Conservation (phyloP, 2,888 invertebrate species). For the Eupithecia subumbrata region DNA sequence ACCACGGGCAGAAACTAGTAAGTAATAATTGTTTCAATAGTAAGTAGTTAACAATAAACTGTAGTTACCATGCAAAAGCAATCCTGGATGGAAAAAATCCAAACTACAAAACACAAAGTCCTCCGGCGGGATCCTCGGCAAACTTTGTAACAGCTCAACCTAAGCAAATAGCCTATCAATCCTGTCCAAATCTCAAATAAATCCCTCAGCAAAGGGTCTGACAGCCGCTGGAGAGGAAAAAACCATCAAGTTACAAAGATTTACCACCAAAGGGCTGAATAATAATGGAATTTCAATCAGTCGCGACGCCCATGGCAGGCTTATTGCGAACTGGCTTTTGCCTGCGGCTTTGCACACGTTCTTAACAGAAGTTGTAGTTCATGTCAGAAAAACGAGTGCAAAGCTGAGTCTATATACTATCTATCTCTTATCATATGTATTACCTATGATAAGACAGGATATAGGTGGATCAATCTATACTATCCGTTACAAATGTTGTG, state of each 20-base stretch:
- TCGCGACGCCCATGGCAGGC: slow-evolving; percentile 47
- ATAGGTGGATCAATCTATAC: neutral
- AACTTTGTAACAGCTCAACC: slow-evolving; percentile 34
- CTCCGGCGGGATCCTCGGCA: slow-evolving; percentile 15
- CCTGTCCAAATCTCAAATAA: slow-evolving; percentile 63
- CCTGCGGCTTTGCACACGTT: slow-evolving; percentile 12
- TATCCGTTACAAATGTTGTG: neutral
- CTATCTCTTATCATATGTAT: neutral
- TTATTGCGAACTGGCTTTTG: slow-evolving; percentile 50
- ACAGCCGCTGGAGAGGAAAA: slow-evolving; percentile 68
- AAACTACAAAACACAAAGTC: slow-evolving; percentile 14
- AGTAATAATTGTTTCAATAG: too few relatives aligned
- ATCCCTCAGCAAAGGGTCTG: slow-evolving; percentile 63
- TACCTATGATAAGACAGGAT: neutral
- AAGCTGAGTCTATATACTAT: neutral
- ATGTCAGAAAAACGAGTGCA: neutral
- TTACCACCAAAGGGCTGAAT: slow-evolving; percentile 72
- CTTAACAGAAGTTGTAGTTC: neutral
- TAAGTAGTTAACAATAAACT: neutral
- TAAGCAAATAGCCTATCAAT: slow-evolving; percentile 54
- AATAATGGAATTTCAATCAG: slow-evolving; percentile 83
- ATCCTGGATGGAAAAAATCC: slow-evolving; percentile 6
- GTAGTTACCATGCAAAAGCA: neutral
- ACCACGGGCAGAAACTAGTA: too few relatives aligned
- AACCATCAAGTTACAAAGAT: slow-evolving; percentile 71